Percentiles rank a stretch among this genome's conserved stretches.
These are phyloP conservation scores for Phorcus lineatus DNA, from an alignment of 2,888 invertebrate genomes.

Conservation along the genomic window DNA sequence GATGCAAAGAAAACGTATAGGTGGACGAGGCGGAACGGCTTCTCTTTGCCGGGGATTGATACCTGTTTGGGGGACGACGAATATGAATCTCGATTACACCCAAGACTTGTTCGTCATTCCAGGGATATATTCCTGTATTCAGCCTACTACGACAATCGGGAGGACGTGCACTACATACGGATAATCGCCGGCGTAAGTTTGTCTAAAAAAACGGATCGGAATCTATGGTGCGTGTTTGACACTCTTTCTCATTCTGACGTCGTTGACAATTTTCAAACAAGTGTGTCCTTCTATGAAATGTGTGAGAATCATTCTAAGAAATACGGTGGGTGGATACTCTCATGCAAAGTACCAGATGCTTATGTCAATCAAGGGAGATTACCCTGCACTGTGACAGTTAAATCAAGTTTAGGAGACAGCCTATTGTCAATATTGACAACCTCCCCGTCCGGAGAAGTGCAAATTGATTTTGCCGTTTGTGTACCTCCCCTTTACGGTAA, in stretches of 20 bases:
- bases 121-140: not conserved
- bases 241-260: not conserved
- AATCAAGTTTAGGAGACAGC: not conserved
- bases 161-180: not conserved
- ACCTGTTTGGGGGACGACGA: too few relatives aligned
- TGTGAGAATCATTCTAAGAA: conserved; percentile 65
- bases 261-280: not conserved
- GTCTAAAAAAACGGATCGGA: not conserved
- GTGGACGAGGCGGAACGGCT: too few relatives aligned
- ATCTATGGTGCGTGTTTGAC: conserved; percentile 13
- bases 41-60: too few relatives aligned
- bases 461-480: conserved; percentile 57
- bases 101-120: too few relatives aligned
- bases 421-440: conserved; percentile 16
- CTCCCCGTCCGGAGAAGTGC: not conserved
- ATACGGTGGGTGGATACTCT: conserved; percentile 63
- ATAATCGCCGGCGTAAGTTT: not conserved
- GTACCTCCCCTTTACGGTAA: conserved; percentile 66
- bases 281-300: conserved; percentile 52
- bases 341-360: conserved; percentile 50
- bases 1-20: too few relatives aligned
- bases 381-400: conserved; percentile 4
- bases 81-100: too few relatives aligned
- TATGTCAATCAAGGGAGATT: not conserved
- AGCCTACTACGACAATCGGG: not conserved